Percentiles rank a stretch among this genome's conserved stretches.
Conservation (phyloP, 35 echinoderm and acorn worm genomes). For the Lytechinus pictus region DNA sequence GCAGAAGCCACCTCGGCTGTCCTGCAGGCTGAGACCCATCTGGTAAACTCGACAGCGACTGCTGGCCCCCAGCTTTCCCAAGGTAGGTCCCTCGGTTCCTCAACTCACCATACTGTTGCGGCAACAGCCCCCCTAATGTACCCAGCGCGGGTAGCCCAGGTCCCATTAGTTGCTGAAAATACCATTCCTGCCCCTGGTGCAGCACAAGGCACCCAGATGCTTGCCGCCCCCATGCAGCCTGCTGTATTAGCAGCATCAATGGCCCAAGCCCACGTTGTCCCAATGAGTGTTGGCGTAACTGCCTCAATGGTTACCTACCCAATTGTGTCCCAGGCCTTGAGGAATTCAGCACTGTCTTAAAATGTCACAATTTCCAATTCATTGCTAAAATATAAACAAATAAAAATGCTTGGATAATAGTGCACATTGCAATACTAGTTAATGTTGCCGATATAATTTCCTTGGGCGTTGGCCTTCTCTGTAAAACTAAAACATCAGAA, state of each 20-base stretch:
- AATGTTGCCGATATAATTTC: not conserved
- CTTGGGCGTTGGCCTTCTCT: not conserved
- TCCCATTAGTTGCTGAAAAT: constrained; percentile 36
- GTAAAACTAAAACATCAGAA: not conserved
- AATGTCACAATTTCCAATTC: not conserved
- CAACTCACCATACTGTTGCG: constrained; percentile 63
- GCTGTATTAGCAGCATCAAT: constrained; percentile 43
- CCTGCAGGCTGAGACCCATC: constrained; percentile 76
- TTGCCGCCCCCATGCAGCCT: constrained; percentile 27
- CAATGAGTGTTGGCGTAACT: constrained; percentile 49
- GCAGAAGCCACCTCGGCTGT: constrained; percentile 62
- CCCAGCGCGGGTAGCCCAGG: constrained; percentile 47
- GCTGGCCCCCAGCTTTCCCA: constrained; percentile 59
- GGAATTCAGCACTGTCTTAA: constrained; percentile 47
- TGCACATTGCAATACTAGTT: not conserved
- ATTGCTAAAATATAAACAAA: not conserved
- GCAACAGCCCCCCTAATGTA: constrained; percentile 62
- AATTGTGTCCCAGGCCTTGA: constrained; percentile 61
- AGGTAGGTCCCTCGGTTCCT: constrained; percentile 50
- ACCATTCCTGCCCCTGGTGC: constrained; percentile 45
- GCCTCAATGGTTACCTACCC: constrained; percentile 69
- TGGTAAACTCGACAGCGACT: constrained; percentile 64
- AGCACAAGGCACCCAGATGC: constrained; percentile 17
- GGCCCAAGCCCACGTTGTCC: constrained; percentile 35
- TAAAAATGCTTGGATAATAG: not conserved